Percentiles rank a stretch among this genome's conserved stretches.
These are phyloP conservation scores for Solen grandis DNA, from an alignment of 1,140 invertebrate genomes.

Conservation along the genomic window DNA sequence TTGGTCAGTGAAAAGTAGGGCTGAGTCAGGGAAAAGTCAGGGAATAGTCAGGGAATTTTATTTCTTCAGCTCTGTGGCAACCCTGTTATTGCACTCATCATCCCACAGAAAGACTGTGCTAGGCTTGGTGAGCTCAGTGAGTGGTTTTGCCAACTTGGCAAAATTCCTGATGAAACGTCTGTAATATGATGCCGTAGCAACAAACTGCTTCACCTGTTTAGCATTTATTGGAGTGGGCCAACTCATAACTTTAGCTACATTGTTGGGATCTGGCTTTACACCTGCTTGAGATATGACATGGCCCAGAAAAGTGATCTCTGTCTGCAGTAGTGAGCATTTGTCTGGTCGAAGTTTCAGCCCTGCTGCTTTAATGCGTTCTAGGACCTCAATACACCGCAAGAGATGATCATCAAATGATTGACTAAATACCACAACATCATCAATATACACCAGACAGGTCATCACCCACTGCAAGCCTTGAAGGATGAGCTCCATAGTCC, in stretches of 20 bases:
- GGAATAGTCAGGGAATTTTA: no score
- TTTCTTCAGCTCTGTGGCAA: no score
- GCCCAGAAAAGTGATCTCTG: constrained; percentile 49
- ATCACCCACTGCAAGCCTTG: constrained; percentile 27
- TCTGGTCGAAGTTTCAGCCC: constrained; percentile 44
- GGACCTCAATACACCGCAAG: background rate
- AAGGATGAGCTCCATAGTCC: constrained; percentile 9
- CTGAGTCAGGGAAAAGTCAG: no score
- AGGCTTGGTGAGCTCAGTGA: constrained; percentile 37
- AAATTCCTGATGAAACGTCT: constrained; percentile 40
- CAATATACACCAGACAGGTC: constrained; percentile 39
- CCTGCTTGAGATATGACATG: constrained; percentile 39
- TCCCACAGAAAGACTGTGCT: constrained; percentile 25
- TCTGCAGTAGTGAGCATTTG: constrained; percentile 56
- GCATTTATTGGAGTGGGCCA: constrained; percentile 51
- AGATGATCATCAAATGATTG: constrained; percentile 12
- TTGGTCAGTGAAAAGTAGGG: no score
- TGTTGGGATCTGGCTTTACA: constrained; percentile 10
- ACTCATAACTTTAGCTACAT: background rate
- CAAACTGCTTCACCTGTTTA: constrained; percentile 53
- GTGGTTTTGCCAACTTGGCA: constrained; percentile 40
- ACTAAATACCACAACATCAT: constrained; percentile 51
- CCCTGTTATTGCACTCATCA: constrained; percentile 42
- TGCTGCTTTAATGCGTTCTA: constrained; percentile 15
- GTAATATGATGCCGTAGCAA: constrained; percentile 48